phyloP scores from a whole-genome alignment of 2,888 invertebrate species.

The Pachliopta kotzebuea region DNA sequence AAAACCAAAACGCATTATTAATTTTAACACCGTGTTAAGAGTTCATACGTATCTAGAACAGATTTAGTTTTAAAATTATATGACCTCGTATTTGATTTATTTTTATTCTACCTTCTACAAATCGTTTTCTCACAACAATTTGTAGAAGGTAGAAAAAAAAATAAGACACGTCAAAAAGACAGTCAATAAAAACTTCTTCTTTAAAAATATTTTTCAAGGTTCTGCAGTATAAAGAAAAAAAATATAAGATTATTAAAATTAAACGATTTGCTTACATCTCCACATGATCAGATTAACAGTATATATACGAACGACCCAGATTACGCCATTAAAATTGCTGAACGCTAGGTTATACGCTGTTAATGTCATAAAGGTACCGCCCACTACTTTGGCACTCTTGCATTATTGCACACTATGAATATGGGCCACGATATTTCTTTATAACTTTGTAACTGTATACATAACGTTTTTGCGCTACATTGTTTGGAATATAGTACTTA shows the following conservation, averaged over 20 bases:
- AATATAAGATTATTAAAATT: constrained; percentile 34
- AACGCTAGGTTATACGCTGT: constrained; percentile 32
- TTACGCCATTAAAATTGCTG: constrained; percentile 33
- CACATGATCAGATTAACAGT: constrained; percentile 33
- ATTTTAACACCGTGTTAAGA: no score
- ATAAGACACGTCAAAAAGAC: no score
- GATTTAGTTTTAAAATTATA: no score
- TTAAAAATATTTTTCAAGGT: neutral
- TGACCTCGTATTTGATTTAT: no score
- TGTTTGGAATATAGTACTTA: neutral
- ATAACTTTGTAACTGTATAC: constrained; percentile 5
- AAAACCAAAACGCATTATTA: no score
- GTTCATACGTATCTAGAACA: no score
- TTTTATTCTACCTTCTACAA: no score
- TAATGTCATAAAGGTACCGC: constrained; percentile 38
- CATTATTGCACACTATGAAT: constrained; percentile 34
- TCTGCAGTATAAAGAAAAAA: neutral
- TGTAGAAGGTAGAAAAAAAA: no score
- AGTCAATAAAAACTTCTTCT: neutral
- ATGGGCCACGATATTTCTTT: constrained; percentile 13
- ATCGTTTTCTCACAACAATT: no score
- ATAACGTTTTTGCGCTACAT: neutral
- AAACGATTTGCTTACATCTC: constrained; percentile 48
- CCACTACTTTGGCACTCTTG: constrained; percentile 31
- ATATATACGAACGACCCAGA: constrained; percentile 34